Conservation (phyloP, 2,888 invertebrate genomes). For the Octonoba sinensis region DNA sequence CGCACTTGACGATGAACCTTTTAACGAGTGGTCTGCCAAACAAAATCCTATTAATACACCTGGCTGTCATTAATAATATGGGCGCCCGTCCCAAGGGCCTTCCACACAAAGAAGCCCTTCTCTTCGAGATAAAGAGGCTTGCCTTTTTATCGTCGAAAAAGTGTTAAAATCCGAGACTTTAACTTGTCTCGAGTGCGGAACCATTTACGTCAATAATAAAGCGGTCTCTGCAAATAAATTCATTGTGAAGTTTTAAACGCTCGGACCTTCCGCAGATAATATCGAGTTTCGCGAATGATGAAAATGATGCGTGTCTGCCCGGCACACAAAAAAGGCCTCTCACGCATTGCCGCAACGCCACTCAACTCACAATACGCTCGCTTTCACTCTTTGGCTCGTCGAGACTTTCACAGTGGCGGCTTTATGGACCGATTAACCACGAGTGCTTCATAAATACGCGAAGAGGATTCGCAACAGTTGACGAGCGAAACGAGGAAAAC, state of each 20-base stretch:
- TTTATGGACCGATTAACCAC: too few species aligned
- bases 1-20: constrained; percentile 51
- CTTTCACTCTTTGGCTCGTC: too few species aligned
- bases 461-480: too few species aligned
- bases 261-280: constrained; percentile 37
- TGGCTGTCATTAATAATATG: constrained; percentile 49
- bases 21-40: constrained; percentile 55
- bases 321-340: too few species aligned
- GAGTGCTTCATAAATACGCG: too few species aligned
- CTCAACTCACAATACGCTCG: too few species aligned
- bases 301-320: too few species aligned
- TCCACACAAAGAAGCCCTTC: constrained; percentile 32
- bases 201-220: constrained; percentile 59
- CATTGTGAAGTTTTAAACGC: constrained; percentile 39
- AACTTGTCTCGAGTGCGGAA: constrained; percentile 36
- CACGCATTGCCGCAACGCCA: too few species aligned
- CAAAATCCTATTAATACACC: constrained; percentile 61
- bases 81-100: constrained; percentile 38
- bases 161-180: constrained; percentile 55
- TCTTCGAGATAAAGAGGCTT: constrained; percentile 18
- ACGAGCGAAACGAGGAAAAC: too few species aligned
- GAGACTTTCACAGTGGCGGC: too few species aligned
- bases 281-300: constrained; percentile 24
- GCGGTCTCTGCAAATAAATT: constrained; percentile 36
- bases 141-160: constrained; percentile 41